Evolutionary conservation across 2,888 invertebrate genomes (phyloP).

Genomic region (Lepidochrysops patricia): DNA sequence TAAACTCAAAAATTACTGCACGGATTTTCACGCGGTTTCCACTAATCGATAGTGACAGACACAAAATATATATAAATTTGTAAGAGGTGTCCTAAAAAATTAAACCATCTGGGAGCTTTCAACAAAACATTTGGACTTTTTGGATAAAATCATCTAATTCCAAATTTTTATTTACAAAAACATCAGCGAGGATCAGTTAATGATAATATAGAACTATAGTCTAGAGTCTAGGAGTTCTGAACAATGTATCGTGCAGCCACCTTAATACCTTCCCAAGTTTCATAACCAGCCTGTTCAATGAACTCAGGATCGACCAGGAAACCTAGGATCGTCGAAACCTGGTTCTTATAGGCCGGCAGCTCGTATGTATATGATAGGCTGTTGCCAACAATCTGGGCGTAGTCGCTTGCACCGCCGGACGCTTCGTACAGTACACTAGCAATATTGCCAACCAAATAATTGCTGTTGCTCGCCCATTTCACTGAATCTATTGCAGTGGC

Average conservation of each 20-base stretch:
- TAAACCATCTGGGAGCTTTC: no score
- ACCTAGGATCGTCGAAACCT: neutral
- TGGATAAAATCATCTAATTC: no score
- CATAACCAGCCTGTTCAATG: slow-evolving; percentile 72
- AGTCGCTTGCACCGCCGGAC: slow-evolving; percentile 79
- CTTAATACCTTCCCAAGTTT: slow-evolving; percentile 76
- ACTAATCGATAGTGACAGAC: no score
- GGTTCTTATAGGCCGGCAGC: slow-evolving; percentile 50
- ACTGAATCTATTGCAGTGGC: slow-evolving; percentile 59
- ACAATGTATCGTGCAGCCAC: slow-evolving; percentile 58
- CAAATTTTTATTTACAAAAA: no score
- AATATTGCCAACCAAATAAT: slow-evolving; percentile 66
- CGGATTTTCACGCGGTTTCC: no score
- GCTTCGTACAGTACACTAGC: slow-evolving; percentile 71
- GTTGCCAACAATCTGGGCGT: slow-evolving; percentile 66
- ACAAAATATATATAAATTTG: no score
- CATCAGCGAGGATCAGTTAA: no score
- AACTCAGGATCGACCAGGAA: slow-evolving; percentile 41
- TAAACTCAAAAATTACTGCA: no score
- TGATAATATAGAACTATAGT: no score
- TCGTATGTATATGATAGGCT: slow-evolving; percentile 77
- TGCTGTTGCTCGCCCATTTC: slow-evolving; percentile 49
- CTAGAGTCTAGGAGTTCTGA: slow-evolving; percentile 3
- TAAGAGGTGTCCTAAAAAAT: no score
- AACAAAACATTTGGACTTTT: no score